Conservation (phyloP, 2,888 invertebrate species). For the Seladonia tumulorum region DNA sequence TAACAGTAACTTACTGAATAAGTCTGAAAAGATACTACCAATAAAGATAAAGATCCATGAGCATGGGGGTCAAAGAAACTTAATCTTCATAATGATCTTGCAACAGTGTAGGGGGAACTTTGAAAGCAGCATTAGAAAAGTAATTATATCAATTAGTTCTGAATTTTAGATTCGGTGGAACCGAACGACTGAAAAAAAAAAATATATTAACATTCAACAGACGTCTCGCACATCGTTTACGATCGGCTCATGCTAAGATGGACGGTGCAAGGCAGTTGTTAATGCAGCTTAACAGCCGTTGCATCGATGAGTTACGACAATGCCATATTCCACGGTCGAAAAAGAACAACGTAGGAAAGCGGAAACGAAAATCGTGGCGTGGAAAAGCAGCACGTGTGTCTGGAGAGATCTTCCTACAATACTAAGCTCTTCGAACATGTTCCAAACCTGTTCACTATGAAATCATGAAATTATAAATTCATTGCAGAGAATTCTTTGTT, state of each 20-base stretch:
- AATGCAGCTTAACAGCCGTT: slow-evolving; percentile 19
- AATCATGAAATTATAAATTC: too few species aligned
- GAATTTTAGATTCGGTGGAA: too few species aligned
- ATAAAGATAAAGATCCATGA: too few species aligned
- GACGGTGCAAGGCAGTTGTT: slow-evolving; percentile 27
- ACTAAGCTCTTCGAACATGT: not conserved
- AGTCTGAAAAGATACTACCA: too few species aligned
- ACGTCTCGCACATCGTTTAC: not conserved
- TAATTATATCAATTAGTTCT: too few species aligned
- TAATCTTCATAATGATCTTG: not conserved
- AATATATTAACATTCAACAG: not conserved
- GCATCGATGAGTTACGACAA: slow-evolving; percentile 46
- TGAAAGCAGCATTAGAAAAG: too few species aligned
- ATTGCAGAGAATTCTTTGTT: too few species aligned
- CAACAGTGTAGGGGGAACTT: too few species aligned
- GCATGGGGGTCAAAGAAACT: not conserved
- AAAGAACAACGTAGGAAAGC: slow-evolving; percentile 19
- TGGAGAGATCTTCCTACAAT: not conserved
- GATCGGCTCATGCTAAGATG: not conserved
- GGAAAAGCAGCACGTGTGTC: slow-evolving; percentile 14
- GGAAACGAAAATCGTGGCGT: slow-evolving; percentile 45
- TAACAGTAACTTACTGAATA: too few species aligned
- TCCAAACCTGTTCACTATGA: too few species aligned
- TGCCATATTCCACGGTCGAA: slow-evolving; percentile 34
- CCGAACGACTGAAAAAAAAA: not conserved